phyloP scores from a whole-genome alignment of 2,113 vertebrate species.

The Gnathonemus longibarbis region DNA sequence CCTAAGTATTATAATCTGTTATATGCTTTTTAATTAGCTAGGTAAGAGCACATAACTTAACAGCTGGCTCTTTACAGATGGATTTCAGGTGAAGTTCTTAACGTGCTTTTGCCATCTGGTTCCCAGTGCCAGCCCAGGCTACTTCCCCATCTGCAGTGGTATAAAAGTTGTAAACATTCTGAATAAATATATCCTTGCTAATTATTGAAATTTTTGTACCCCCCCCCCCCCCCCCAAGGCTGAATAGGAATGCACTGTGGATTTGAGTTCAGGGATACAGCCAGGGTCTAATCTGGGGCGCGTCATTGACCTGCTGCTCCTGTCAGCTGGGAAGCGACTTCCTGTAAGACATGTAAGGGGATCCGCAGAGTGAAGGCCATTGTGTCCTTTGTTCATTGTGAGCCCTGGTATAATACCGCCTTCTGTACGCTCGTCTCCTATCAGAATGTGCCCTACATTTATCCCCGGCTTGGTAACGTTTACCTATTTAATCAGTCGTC shows the following conservation, averaged over 20 bases:
- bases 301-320: background rate
- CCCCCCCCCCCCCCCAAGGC: background rate
- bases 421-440: background rate
- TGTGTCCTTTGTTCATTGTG: slow-evolving; percentile 12
- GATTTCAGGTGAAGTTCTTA: background rate
- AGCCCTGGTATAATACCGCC: background rate
- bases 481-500: background rate
- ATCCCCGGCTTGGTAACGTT: background rate
- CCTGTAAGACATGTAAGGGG: background rate
- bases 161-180: background rate
- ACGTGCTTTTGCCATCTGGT: background rate
- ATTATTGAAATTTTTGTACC: background rate
- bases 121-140: background rate
- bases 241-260: background rate
- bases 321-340: background rate
- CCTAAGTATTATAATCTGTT: background rate
- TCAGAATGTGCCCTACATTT: background rate
- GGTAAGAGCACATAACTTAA: background rate
- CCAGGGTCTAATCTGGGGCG: background rate
- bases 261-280: background rate
- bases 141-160: background rate
- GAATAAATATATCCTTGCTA: background rate
- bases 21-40: background rate
- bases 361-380: background rate
- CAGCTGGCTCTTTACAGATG: background rate